Conservation (phyloP, 92 coral and sea anemone genomes). For the Porites lobata region DNA sequence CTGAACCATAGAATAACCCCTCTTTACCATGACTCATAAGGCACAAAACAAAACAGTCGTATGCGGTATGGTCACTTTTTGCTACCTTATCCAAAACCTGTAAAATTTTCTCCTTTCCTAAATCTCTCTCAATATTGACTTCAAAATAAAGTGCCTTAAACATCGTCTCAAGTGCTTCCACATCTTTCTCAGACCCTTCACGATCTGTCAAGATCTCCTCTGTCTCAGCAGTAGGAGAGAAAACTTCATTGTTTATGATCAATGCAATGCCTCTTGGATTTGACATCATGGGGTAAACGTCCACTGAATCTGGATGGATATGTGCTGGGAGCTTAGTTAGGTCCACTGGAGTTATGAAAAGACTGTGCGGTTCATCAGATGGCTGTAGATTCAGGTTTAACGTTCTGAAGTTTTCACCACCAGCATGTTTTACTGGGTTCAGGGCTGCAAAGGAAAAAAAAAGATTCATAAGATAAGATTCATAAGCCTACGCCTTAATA, state of each 20-base stretch:
- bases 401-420: no score
- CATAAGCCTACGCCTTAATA: no score
- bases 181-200: constrained; percentile 78
- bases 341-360: constrained; percentile 22
- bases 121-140: constrained; percentile 43
- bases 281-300: constrained; percentile 76
- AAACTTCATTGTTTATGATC: constrained; percentile 73
- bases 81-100: constrained; percentile 25
- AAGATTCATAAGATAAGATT: no score
- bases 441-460: no score
- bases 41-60: constrained; percentile 84
- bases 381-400: not conserved
- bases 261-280: constrained; percentile 88
- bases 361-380: not conserved
- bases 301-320: constrained; percentile 35
- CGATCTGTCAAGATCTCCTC: constrained; percentile 51
- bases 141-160: constrained; percentile 72
- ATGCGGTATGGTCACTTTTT: constrained; percentile 46
- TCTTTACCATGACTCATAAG: constrained; percentile 93
- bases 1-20: constrained; percentile 64
- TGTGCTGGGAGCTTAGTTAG: constrained; percentile 16
- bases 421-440: no score
- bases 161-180: constrained; percentile 35
- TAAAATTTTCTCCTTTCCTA: constrained; percentile 31
- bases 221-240: constrained; percentile 34